Base-by-base conservation (phyloP, 2,888 invertebrate species). In the Nudaria mundana region DNA sequence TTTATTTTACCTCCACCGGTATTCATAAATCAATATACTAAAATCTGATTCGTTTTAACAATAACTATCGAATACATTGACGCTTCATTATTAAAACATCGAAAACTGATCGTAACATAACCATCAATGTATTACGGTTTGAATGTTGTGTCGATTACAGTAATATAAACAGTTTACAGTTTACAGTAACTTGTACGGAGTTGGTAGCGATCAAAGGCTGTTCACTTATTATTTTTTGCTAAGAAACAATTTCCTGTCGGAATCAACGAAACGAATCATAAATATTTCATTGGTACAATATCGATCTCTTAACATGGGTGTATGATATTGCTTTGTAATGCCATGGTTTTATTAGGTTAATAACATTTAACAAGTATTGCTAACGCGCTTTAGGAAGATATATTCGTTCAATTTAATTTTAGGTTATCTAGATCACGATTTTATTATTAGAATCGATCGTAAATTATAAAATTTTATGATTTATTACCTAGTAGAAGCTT, bases 201-300 rank as follows among this genome's bases (percentile, higher is more conserved):
- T 63, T 71, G 70, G 76, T 74, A 74, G 78, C 68, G 63, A 58
- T 62, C 51, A 62, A 69, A 68, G 60, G 58, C 62, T 51, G 58
- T 64, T 65, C 50, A 50, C 57, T 63, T 72, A 64, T 71, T 60
- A 51, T 69, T 75, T 72, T 76, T 73, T 72, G 63, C 62, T 48
- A 51, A 60, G 58, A 74, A 71, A 73, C 67, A 70, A 79, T 78
- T 78, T 79, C 78, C 76, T 76, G 74, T 72, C 61, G 56, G 61
- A 67, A 45, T 59, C 44, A 58, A 59, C 63, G 58, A 60, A 59
- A 58, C 54, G 40, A 35, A 45, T 52, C 46, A 39, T 56, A 54
- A 52, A 55, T 60, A 46, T 47, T 48, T 52, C 47, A 52, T 57
- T 45, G 51, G 71, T 54, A 66, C 68, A 64, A 63, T 76, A 76